These are phyloP conservation scores for Pangasius mekongensis DNA, from an alignment of 2,797 vertebrate species.

Conservation along the genomic window DNA sequence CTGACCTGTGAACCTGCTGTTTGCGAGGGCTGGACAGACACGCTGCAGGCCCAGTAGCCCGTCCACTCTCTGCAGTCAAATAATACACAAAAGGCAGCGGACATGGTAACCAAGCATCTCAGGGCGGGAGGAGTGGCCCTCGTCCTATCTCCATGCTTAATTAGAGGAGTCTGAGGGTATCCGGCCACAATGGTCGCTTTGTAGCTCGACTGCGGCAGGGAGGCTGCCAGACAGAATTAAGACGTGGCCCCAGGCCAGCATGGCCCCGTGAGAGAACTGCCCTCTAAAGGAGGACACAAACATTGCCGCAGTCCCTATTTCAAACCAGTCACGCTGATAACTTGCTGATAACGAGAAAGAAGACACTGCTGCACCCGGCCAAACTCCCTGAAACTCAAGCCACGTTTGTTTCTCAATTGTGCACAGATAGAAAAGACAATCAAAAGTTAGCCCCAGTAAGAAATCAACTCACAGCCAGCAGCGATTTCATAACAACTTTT, in stretches of 20 bases:
- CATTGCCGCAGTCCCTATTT: slow-evolving; percentile 58
- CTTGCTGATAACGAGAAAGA: slow-evolving; percentile 57
- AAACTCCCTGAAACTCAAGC: slow-evolving; percentile 53
- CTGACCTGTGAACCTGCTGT: slow-evolving; percentile 45
- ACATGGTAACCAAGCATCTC: slow-evolving; percentile 49
- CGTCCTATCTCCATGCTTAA: slow-evolving; percentile 82
- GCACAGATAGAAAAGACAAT: slow-evolving; percentile 34
- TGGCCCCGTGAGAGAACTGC: slow-evolving; percentile 73
- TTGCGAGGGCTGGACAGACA: slow-evolving; percentile 47
- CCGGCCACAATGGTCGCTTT: slow-evolving; percentile 87
- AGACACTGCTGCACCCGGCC: slow-evolving; percentile 56
- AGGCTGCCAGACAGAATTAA: slow-evolving; percentile 82
- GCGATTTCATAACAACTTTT: background rate
- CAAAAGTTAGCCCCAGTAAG: slow-evolving; percentile 30
- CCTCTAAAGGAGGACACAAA: slow-evolving; percentile 55
- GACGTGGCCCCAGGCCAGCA: slow-evolving; percentile 77
- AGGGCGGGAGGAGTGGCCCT: slow-evolving; percentile 54
- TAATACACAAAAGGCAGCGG: slow-evolving; percentile 55
- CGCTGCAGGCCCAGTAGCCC: slow-evolving; percentile 34
- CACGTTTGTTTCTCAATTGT: slow-evolving; percentile 36
- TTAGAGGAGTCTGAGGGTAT: slow-evolving; percentile 78
- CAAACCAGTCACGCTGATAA: slow-evolving; percentile 49
- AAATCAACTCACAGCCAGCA: slow-evolving; percentile 29
- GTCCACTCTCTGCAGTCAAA: slow-evolving; percentile 39
- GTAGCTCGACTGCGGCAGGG: slow-evolving; percentile 76